Evolutionary conservation across 2,797 vertebrate species (phyloP).

Genomic region (Oryzias dopingdopingensis): DNA sequence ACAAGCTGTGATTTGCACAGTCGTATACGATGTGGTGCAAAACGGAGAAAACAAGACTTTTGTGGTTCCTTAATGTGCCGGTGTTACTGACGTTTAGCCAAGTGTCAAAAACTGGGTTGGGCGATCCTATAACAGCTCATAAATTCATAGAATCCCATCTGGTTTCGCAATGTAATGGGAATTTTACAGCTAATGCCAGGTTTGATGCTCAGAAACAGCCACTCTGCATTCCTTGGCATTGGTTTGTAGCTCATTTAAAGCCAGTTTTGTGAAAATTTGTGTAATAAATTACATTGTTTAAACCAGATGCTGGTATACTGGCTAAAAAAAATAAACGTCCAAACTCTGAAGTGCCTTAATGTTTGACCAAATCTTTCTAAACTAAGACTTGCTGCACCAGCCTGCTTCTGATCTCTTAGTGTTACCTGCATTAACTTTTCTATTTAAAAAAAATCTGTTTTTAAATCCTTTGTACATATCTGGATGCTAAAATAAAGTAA

Average conservation of each 20-base stretch:
- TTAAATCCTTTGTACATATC: conserved; percentile 14
- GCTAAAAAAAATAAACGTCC: too few species aligned
- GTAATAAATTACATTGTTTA: too few species aligned
- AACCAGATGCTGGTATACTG: too few species aligned
- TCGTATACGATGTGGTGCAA: conserved; percentile 29
- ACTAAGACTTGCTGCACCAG: too few species aligned
- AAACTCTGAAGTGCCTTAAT: too few species aligned
- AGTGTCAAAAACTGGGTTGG: conserved; percentile 28
- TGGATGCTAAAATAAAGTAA: conserved; percentile 16
- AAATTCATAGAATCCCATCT: conserved; percentile 12
- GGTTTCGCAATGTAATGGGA: too few species aligned
- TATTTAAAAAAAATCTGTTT: conserved; percentile 1
- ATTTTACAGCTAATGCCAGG: too few species aligned
- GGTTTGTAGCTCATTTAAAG: too few species aligned
- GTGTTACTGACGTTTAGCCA: conserved; percentile 23
- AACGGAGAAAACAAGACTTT: conserved; percentile 1
- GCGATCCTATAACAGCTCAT: conserved; percentile 27
- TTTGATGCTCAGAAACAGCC: too few species aligned
- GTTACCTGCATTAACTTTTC: conserved; percentile 21
- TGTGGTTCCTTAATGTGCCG: conserved; percentile 24
- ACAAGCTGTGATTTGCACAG: conserved; percentile 48
- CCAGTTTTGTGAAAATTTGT: too few species aligned
- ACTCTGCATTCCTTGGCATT: too few species aligned
- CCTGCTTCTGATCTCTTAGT: not conserved
- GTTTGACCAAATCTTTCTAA: too few species aligned